A percentile compares a stretch with the other conserved stretches of the same genome.
Conservation (phyloP, 2,888 invertebrate genomes). For the Gerosis bhagava region DNA sequence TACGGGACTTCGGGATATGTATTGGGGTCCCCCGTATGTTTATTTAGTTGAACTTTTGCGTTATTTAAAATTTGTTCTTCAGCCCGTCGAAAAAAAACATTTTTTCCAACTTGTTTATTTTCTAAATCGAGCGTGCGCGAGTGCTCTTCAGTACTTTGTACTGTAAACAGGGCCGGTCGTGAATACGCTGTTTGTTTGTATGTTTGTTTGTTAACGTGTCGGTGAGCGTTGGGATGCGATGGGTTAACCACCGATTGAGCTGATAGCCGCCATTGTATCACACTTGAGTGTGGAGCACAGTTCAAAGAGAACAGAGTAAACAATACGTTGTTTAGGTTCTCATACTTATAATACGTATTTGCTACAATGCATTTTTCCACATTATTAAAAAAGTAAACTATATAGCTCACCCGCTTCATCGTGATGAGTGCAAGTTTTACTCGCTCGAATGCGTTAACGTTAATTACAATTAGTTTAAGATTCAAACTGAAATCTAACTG, state of each 20-base stretch:
- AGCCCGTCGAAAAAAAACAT: conserved; percentile 58
- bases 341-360: no score
- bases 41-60: conserved; percentile 37
- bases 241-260: conserved; percentile 50
- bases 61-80: conserved; percentile 49
- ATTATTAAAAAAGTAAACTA: no score
- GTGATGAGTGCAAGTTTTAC: no score
- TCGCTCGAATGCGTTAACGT: no score
- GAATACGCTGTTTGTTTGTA: conserved; percentile 50
- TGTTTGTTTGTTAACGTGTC: conserved; percentile 49
- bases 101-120: conserved; percentile 72
- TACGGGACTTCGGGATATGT: conserved; percentile 27
- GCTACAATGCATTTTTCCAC: no score
- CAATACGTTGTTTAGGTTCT: no score
- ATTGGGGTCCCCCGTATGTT: conserved; percentile 33
- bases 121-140: conserved; percentile 61
- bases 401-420: no score
- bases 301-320: conserved; percentile 4
- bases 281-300: background rate
- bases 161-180: conserved; percentile 49
- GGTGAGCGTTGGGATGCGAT: conserved; percentile 49
- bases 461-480: no score
- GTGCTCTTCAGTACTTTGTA: conserved; percentile 58
- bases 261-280: conserved; percentile 16
- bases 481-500: no score